These are phyloP conservation scores for Ophion costatus DNA, from an alignment of 2,888 invertebrate species.

Conservation along the genomic window DNA sequence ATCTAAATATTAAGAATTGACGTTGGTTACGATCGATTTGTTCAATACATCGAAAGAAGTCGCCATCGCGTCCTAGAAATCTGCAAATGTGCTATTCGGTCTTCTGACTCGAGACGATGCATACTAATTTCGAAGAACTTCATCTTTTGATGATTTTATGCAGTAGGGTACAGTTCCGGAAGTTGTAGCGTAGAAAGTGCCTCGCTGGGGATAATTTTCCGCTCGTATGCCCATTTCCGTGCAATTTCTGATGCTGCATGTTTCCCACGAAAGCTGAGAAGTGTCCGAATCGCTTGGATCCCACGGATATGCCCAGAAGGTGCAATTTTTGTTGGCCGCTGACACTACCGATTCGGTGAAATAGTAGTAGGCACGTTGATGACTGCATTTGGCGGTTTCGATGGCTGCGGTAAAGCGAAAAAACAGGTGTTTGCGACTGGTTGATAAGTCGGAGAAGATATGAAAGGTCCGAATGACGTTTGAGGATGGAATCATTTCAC, in stretches of 20 bases:
- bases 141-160: slow-evolving; percentile 81
- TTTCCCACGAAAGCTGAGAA: slow-evolving; percentile 81
- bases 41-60: too few species aligned
- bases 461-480: background rate
- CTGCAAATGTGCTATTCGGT: too few species aligned
- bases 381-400: slow-evolving; percentile 86
- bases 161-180: slow-evolving; percentile 85
- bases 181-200: slow-evolving; percentile 85
- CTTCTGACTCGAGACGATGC: too few species aligned
- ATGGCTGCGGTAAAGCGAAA: slow-evolving; percentile 79
- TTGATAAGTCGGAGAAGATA: background rate
- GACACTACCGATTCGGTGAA: slow-evolving; percentile 86
- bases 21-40: too few species aligned
- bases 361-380: slow-evolving; percentile 86
- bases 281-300: slow-evolving; percentile 84
- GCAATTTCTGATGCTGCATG: slow-evolving; percentile 83
- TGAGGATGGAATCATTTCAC: slow-evolving; percentile 67
- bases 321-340: slow-evolving; percentile 83
- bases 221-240: slow-evolving; percentile 86
- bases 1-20: too few species aligned
- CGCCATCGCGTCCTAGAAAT: too few species aligned
- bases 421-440: background rate
- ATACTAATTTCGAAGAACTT: background rate
- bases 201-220: slow-evolving; percentile 81
- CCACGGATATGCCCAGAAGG: slow-evolving; percentile 85